phyloP scores from a whole-genome alignment of 2,888 invertebrate genomes.

The Teinopalpus imperialis region DNA sequence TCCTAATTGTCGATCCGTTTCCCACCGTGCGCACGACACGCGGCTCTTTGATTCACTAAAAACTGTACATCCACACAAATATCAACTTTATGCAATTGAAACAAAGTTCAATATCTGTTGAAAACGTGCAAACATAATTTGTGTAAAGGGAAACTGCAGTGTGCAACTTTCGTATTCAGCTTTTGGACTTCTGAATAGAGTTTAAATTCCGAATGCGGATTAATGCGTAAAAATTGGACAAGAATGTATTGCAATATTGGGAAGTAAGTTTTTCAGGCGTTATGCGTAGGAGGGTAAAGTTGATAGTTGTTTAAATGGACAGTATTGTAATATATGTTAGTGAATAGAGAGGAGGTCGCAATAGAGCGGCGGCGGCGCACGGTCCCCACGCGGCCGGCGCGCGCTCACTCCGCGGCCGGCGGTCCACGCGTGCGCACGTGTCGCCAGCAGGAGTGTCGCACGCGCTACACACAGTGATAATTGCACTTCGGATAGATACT shows the following conservation, averaged over 20 bases:
- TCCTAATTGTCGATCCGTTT: conserved; percentile 70
- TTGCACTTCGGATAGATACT: conserved; percentile 34
- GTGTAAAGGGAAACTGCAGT: conserved; percentile 10
- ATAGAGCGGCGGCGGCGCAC: conserved; percentile 47
- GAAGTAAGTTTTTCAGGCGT: conserved; percentile 19
- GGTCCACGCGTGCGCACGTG: conserved; percentile 77
- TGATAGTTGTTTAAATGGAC: conserved; percentile 26
- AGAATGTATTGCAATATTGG: conserved; percentile 21
- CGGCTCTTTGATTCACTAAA: conserved; percentile 53
- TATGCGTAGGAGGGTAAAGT: conserved; percentile 26
- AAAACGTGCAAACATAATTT: conserved; percentile 25
- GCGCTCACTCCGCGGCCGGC: conserved; percentile 71
- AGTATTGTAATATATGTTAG: conserved; percentile 14
- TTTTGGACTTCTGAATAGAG: conserved; percentile 26
- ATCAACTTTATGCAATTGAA: conserved; percentile 25
- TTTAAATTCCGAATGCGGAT: conserved; percentile 19
- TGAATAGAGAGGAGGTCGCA: conserved; percentile 40
- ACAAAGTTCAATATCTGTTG: conserved; percentile 26
- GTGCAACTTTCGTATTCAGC: conserved; percentile 7
- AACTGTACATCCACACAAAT: conserved; percentile 29
- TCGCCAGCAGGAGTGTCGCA: conserved; percentile 34
- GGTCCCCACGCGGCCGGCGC: conserved; percentile 64
- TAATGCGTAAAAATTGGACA: conserved; percentile 17
- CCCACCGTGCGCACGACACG: conserved; percentile 72
- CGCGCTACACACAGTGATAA: conserved; percentile 33